Conservation (phyloP, 2,113 vertebrate species). For the Sialia sialis region DNA sequence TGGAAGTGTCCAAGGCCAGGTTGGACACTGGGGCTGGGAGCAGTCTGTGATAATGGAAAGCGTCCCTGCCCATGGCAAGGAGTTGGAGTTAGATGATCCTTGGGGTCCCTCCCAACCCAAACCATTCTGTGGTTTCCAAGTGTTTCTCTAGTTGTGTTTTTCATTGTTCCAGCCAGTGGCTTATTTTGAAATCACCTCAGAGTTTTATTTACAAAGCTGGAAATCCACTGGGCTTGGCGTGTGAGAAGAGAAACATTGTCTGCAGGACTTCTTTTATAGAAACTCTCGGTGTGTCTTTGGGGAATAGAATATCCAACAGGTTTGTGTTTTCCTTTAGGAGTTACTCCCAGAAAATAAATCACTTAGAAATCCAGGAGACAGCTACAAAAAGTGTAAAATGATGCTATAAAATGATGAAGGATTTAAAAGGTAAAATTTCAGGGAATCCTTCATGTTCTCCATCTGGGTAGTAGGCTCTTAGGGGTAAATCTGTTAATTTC, state of each 20-base stretch:
- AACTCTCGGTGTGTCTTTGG: not conserved
- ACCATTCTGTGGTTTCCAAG: not conserved
- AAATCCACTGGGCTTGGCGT: not conserved
- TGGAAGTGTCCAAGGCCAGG: not conserved
- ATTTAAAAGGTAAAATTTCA: not conserved
- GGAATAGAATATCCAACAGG: not conserved
- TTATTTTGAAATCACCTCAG: not conserved
- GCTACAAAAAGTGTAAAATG: not conserved
- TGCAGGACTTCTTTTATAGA: not conserved
- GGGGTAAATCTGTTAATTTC: not conserved
- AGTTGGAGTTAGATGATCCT: not conserved
- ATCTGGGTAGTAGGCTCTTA: not conserved
- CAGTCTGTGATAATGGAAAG: accelerated
- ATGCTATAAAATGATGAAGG: not conserved
- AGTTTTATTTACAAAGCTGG: not conserved
- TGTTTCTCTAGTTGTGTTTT: not conserved
- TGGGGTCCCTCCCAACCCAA: not conserved
- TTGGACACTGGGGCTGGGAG: accelerated
- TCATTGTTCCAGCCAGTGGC: not conserved
- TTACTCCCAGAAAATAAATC: not conserved
- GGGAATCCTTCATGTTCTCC: not conserved
- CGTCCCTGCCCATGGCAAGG: not conserved
- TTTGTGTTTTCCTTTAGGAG: not conserved
- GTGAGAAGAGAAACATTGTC: not conserved
- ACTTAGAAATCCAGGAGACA: not conserved